Base-by-base conservation (phyloP, 2,797 vertebrate genomes). In the Diplodus sargus region DNA sequence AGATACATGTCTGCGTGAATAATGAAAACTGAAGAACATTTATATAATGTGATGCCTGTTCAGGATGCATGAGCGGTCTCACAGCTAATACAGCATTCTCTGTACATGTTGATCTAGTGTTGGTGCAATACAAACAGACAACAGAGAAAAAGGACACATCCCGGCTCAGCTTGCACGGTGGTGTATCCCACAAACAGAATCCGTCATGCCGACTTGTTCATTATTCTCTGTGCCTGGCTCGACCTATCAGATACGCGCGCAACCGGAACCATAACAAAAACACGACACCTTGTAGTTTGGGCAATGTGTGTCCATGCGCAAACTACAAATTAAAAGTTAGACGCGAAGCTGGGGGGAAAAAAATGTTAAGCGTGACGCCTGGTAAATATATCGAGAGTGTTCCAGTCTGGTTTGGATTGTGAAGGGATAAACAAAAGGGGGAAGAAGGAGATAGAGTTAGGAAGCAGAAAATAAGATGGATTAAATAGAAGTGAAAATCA, bases 101-200 rank as follows among this genome's bases (percentile, higher is more conserved):
- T 76, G 54, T 86, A 18, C 76, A 66, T 78, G 57, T 72, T 22
- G n/a, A 59, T 71, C 23, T 58, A 39, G 49, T 56, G 73, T 47
- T 20, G 57, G 23, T 59, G 52, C 47, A 77, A 77, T 68, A 78
- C 70, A 87, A 73, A 87, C 69, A 77, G 73, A 69, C 51, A 78
- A 62, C 66, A 52, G 56, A 56, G 15, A 6, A 42, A 22, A 42
- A 77, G 16, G 20, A 12, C 47, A 56, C 52, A 53, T 57, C 57
- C 47, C n/a, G 54, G 28, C 79, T 77, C 76, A 72, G 70, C 64
- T 84, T 58, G 30, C 88, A 88, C 83, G 79, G 89, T 11, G 42
- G 30, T 34, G 85, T 94, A 87, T 90, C 91, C 91, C 87, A 87
- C 87, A 92, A 93, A 9, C 66, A 74, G 86, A 89, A 91, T 91